phyloP scores from a whole-genome alignment of 2,888 invertebrate species.

The Globia sparganii region DNA sequence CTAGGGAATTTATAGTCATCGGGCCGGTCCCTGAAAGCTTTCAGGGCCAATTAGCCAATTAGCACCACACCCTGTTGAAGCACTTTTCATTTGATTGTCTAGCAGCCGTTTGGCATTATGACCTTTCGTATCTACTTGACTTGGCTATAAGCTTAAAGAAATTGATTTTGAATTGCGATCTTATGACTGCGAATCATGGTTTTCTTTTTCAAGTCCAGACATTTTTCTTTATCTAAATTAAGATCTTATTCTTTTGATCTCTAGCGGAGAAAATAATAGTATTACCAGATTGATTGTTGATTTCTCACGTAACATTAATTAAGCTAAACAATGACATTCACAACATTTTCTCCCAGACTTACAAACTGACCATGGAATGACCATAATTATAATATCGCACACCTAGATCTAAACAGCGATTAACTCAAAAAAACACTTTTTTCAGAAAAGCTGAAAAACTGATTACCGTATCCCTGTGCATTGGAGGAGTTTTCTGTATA shows the following conservation, averaged over 20 bases:
- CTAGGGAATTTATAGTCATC: conserved; percentile 64
- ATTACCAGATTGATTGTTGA: background rate
- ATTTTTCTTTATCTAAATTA: too few relatives aligned
- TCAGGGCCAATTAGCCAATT: conserved; percentile 76
- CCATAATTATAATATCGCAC: too few relatives aligned
- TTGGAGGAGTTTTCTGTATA: too few relatives aligned
- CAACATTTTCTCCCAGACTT: conserved; percentile 22
- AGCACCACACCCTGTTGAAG: conserved; percentile 66
- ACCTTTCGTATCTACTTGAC: conserved; percentile 34
- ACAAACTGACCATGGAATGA: conserved; percentile 15
- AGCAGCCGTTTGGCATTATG: conserved; percentile 47
- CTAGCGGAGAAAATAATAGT: background rate
- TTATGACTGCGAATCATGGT: background rate
- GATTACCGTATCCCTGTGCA: too few relatives aligned
- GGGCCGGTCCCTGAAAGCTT: conserved; percentile 69
- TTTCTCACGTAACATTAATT: background rate
- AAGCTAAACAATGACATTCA: conserved; percentile 26
- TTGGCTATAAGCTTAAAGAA: conserved; percentile 2
- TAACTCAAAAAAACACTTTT: too few relatives aligned
- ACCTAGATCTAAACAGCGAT: too few relatives aligned
- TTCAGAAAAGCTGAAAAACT: too few relatives aligned
- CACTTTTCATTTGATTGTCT: conserved; percentile 54
- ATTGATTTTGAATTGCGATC: conserved; percentile 8
- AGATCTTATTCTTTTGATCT: background rate
- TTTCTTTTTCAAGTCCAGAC: background rate